These are phyloP conservation scores for Brachyhypopomus gauderio DNA, from an alignment of 2,113 vertebrate genomes.

Conservation along the genomic window DNA sequence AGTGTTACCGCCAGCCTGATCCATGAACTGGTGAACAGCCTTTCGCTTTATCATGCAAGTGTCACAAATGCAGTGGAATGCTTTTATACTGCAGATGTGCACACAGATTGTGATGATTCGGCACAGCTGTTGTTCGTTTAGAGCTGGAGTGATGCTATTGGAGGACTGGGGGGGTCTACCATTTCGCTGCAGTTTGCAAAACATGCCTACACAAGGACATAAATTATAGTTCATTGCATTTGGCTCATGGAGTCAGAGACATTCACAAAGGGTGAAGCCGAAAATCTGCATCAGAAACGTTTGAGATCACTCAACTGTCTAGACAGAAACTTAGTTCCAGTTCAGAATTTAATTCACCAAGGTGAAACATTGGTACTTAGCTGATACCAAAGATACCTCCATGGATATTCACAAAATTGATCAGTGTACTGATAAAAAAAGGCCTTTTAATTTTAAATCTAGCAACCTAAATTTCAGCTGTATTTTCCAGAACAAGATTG, in stretches of 20 bases:
- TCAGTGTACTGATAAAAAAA: no score
- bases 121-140: slow-evolving; percentile 48
- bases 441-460: neutral
- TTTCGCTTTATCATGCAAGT: slow-evolving; percentile 57
- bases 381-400: neutral
- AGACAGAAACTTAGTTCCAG: neutral
- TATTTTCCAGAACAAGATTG: neutral
- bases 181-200: slow-evolving; percentile 39
- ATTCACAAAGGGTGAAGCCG: neutral
- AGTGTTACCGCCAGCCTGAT: slow-evolving; percentile 33
- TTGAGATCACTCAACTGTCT: slow-evolving; percentile 3
- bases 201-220: slow-evolving; percentile 48
- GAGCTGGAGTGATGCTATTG: neutral
- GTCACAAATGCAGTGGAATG: slow-evolving; percentile 48
- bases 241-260: neutral
- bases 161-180: slow-evolving; percentile 18
- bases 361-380: no score
- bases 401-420: neutral
- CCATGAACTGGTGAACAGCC: slow-evolving; percentile 58
- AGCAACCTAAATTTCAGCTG: neutral
- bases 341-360: neutral
- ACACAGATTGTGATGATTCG: slow-evolving; percentile 47
- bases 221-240: slow-evolving; percentile 25
- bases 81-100: slow-evolving; percentile 49
- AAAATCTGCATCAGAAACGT: neutral